Percentiles rank a stretch among this genome's conserved stretches.
Evolutionary conservation across 1,140 invertebrate species (phyloP).

Genomic region (Lamellibrachia luymesi): DNA sequence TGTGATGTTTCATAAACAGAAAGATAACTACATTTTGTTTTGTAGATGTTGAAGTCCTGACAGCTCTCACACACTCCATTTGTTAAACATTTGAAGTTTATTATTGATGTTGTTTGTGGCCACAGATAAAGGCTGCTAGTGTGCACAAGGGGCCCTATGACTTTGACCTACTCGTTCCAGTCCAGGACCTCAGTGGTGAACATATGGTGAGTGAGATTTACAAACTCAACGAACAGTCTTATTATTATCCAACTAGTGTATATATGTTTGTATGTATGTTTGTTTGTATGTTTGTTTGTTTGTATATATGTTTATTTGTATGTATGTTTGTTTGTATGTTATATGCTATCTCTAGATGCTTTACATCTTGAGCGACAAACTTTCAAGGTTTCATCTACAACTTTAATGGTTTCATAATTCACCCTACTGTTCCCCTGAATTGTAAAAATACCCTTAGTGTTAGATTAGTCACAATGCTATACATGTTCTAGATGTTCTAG

Average conservation of each 20-base stretch:
- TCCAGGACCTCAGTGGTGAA: conserved; percentile 79
- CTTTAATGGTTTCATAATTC: too few relatives aligned
- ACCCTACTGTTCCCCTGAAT: too few relatives aligned
- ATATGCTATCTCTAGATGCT: too few relatives aligned
- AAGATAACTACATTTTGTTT: too few relatives aligned
- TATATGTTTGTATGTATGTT: not conserved
- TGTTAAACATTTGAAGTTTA: conserved; percentile 27
- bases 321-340: too few relatives aligned
- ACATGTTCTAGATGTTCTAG: too few relatives aligned
- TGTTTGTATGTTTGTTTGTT: not conserved
- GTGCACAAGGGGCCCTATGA: conserved; percentile 95
- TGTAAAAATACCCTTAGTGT: too few relatives aligned
- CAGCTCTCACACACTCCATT: not conserved
- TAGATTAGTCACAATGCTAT: too few relatives aligned
- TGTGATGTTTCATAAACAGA: too few relatives aligned
- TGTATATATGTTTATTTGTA: not conserved
- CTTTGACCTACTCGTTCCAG: conserved; percentile 76
- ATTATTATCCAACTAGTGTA: not conserved
- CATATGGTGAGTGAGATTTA: conserved; percentile 64
- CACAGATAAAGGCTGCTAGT: conserved; percentile 80
- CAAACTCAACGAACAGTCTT: too few relatives aligned
- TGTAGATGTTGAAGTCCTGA: not conserved
- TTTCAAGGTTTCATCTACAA: too few relatives aligned
- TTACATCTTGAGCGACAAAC: too few relatives aligned
- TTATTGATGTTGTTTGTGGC: conserved; percentile 19